Conservation (phyloP, 2,888 invertebrate genomes). For the Eupithecia subfuscata region DNA sequence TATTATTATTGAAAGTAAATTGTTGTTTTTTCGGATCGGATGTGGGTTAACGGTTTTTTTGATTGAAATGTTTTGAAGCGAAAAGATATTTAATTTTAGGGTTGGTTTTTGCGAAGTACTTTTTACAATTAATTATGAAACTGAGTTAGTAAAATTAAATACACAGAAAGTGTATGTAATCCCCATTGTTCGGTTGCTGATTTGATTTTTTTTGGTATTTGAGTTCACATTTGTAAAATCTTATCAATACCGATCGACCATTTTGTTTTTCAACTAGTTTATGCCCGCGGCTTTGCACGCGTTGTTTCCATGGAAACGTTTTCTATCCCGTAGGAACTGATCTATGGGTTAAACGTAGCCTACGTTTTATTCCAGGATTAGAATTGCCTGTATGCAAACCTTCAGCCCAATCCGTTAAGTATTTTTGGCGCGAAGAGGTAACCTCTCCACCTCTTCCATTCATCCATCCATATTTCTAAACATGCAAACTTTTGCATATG, state of each 20-base stretch:
- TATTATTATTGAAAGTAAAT: slow-evolving; percentile 49
- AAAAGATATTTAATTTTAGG: background rate
- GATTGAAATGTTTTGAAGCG: slow-evolving; percentile 11
- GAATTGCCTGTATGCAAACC: too few species aligned
- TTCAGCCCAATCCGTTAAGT: too few species aligned
- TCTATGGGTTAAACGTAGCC: too few species aligned
- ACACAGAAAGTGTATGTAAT: background rate
- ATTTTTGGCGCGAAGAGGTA: too few species aligned
- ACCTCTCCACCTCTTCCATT: too few species aligned
- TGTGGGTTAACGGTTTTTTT: slow-evolving; percentile 41
- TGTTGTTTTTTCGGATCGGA: slow-evolving; percentile 42
- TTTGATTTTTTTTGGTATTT: background rate
- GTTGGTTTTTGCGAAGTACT: background rate
- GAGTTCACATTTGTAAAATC: background rate
- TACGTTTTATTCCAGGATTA: too few species aligned
- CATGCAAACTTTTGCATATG: too few species aligned
- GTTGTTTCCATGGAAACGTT: too few species aligned
- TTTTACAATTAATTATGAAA: background rate
- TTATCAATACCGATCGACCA: background rate
- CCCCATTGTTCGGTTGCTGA: background rate
- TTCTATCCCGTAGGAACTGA: too few species aligned
- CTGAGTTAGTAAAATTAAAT: background rate
- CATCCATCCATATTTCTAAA: too few species aligned
- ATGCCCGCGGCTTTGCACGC: too few species aligned
- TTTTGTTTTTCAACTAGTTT: too few species aligned